Conservation (phyloP, 2,113 vertebrate species). For the Tyto alba region DNA sequence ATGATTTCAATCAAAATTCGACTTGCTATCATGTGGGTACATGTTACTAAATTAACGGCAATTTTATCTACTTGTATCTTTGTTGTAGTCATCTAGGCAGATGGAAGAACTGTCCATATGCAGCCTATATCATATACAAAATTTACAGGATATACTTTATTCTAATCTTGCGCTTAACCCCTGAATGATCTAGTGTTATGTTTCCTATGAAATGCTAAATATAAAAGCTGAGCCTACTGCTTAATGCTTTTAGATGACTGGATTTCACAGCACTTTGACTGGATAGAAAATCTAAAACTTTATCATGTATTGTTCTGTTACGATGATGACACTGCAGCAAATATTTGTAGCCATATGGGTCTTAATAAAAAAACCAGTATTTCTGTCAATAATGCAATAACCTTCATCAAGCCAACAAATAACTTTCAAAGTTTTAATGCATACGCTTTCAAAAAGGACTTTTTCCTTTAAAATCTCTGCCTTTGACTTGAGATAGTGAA, state of each 20-base stretch:
- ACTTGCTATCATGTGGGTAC: conserved; percentile 42
- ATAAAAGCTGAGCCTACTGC: neutral
- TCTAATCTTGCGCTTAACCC: conserved; percentile 18
- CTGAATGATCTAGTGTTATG: neutral
- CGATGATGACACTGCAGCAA: neutral
- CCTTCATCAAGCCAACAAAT: neutral
- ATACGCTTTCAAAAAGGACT: neutral
- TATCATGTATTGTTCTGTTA: neutral
- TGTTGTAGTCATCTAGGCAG: conserved; percentile 41
- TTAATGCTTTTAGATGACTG: neutral
- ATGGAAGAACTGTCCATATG: conserved; percentile 61
- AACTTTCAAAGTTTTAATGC: neutral
- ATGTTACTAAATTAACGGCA: conserved; percentile 59
- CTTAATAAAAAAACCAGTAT: neutral
- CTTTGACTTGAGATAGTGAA: neutral
- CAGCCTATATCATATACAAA: conserved; percentile 2
- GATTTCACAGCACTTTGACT: neutral
- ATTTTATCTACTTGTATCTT: conserved; percentile 43
- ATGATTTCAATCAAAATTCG: conserved; percentile 60
- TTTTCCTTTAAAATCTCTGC: neutral
- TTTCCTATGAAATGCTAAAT: neutral
- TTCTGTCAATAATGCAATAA: neutral
- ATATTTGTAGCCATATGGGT: neutral
- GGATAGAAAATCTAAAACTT: neutral
- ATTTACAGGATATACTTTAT: neutral